A percentile compares a stretch with the other conserved stretches of the same genome.
phyloP scores from a whole-genome alignment of 2,888 invertebrate genomes.

The Drosophila cognata region DNA sequence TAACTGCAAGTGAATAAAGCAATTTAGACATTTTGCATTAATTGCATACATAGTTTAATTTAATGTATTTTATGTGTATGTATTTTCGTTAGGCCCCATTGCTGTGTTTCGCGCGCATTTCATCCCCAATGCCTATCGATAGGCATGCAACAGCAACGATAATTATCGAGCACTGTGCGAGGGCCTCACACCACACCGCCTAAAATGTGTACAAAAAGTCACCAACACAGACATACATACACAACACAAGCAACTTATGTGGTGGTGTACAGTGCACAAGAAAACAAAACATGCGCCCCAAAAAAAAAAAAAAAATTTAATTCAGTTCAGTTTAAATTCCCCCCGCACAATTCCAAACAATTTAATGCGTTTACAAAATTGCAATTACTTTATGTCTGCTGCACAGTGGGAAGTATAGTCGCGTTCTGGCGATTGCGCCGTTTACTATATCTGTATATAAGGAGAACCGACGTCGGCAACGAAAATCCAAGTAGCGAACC shows the following conservation, averaged over 20 bases:
- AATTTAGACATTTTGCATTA: conserved; percentile 11
- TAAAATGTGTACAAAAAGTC: conserved; percentile 74
- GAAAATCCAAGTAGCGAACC: conserved; percentile 55
- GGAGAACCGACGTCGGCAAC: conserved; percentile 60
- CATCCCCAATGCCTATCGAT: conserved; percentile 55
- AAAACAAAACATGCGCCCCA: conserved; percentile 78
- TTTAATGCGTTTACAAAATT: conserved; percentile 24
- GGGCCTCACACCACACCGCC: conserved; percentile 70
- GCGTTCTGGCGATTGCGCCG: conserved; percentile 54
- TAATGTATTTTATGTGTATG: conserved; percentile 18
- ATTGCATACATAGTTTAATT: conserved; percentile 4
- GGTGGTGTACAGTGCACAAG: conserved; percentile 78
- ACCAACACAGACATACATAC: conserved; percentile 53
- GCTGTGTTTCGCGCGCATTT: conserved; percentile 61
- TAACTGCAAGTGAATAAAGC: conserved; percentile 64
- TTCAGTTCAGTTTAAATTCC: neutral
- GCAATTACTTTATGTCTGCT: conserved; percentile 59
- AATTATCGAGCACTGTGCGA: conserved; percentile 49
- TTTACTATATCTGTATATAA: conserved; percentile 55
- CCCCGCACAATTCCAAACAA: conserved; percentile 1
- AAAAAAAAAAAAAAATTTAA: conserved; percentile 38
- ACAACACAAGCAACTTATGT: conserved; percentile 57
- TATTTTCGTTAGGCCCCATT: conserved; percentile 26
- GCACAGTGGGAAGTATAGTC: conserved; percentile 54
- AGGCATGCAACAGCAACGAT: conserved; percentile 36